Conservation (phyloP, 2,797 vertebrate genomes). For the Crocidura indochinensis region DNA sequence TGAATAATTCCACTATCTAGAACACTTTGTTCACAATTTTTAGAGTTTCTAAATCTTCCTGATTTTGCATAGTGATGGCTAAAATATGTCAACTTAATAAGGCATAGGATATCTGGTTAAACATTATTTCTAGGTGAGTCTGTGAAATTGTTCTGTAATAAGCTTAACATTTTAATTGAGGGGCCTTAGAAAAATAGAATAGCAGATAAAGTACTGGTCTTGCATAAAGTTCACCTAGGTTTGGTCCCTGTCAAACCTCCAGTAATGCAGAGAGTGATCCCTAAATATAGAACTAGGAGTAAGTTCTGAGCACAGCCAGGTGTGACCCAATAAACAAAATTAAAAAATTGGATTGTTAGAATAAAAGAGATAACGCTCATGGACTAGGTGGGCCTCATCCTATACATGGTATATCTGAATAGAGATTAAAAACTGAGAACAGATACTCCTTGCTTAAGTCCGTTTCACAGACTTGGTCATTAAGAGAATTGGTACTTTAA, state of each 20-base stretch:
- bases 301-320: too few species aligned
- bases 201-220: too few species aligned
- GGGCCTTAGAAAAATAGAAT: too few species aligned
- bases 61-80: neutral
- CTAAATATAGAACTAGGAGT: too few species aligned
- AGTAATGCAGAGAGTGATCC: too few species aligned
- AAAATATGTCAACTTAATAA: neutral
- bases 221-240: too few species aligned
- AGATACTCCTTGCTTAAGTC: too few species aligned
- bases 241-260: too few species aligned
- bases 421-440: neutral
- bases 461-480: too few species aligned
- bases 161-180: neutral
- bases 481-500: too few species aligned
- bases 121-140: neutral
- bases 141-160: neutral
- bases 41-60: conserved; percentile 44
- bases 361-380: neutral
- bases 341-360: neutral
- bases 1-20: conserved; percentile 20
- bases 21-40: conserved; percentile 55
- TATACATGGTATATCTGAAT: neutral
- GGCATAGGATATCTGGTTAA: neutral
- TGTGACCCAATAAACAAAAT: too few species aligned
- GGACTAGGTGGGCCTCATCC: neutral